Percentiles rank a stretch among this genome's conserved stretches.
Evolutionary conservation across 2,113 vertebrate genomes (phyloP).

Genomic region (Syngnathus scovelli): DNA sequence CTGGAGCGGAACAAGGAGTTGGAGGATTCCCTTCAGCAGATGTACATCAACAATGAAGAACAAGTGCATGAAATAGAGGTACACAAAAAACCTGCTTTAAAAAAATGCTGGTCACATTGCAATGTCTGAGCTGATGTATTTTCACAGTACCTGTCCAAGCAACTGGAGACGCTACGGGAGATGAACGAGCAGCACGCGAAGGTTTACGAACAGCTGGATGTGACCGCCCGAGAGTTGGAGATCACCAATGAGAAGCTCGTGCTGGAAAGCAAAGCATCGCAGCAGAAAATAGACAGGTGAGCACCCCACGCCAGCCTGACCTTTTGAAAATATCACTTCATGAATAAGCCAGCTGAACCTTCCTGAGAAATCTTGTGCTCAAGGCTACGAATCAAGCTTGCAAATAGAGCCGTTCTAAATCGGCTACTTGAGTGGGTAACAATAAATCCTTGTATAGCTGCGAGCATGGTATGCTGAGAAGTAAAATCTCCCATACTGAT

Average conservation of each 20-base stretch:
- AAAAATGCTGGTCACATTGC: too few species aligned
- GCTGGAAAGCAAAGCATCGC: slow-evolving; percentile 90
- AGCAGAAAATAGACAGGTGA: slow-evolving; percentile 95
- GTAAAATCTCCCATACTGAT: background rate
- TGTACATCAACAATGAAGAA: slow-evolving; percentile 93
- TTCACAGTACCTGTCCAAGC: slow-evolving; percentile 88
- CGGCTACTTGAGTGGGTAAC: slow-evolving; percentile 13
- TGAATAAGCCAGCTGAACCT: background rate
- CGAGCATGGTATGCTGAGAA: background rate
- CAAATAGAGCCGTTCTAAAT: slow-evolving; percentile 18
- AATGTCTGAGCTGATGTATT: background rate
- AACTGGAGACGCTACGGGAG: slow-evolving; percentile 87
- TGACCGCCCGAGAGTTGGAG: slow-evolving; percentile 89
- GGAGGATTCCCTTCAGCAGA: slow-evolving; percentile 94
- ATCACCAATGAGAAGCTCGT: slow-evolving; percentile 91
- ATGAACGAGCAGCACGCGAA: slow-evolving; percentile 97
- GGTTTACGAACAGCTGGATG: slow-evolving; percentile 95
- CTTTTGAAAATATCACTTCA: background rate
- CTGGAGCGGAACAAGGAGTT: slow-evolving; percentile 96
- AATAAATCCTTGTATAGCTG: slow-evolving; percentile 4
- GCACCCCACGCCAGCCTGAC: background rate
- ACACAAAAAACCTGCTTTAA: too few species aligned
- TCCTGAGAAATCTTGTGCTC: slow-evolving; percentile 14
- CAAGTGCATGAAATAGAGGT: slow-evolving; percentile 98
- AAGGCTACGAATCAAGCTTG: slow-evolving; percentile 18